phyloP scores from a whole-genome alignment of 1,140 invertebrate species.

The Rhopalosiphum padi region DNA sequence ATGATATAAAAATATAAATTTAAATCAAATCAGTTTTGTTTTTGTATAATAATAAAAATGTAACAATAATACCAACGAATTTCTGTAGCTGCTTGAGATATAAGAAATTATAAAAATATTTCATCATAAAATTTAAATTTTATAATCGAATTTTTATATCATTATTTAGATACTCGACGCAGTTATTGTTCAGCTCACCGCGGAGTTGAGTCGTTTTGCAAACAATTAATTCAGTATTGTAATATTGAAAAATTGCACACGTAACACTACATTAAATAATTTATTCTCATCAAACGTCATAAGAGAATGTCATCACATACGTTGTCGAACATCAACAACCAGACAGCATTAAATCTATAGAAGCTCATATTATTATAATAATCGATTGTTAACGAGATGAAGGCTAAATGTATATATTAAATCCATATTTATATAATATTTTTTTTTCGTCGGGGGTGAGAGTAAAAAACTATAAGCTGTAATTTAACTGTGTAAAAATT shows the following conservation, averaged over 20 bases:
- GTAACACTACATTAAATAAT: too few relatives aligned
- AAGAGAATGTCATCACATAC: neutral
- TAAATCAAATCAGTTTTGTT: too few relatives aligned
- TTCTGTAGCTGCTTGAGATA: too few relatives aligned
- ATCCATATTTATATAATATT: rapidly evolving
- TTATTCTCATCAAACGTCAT: neutral
- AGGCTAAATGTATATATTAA: neutral
- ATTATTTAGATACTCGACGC: neutral
- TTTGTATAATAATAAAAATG: too few relatives aligned
- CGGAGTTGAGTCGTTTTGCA: neutral
- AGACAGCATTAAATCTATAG: neutral
- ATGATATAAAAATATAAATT: too few relatives aligned
- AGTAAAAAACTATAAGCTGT: neutral
- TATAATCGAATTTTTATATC: too few relatives aligned
- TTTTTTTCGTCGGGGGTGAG: neutral
- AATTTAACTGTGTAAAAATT: neutral
- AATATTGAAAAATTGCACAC: neutral
- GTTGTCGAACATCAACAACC: neutral
- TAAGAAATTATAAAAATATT: too few relatives aligned
- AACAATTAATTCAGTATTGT: neutral
- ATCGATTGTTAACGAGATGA: neutral
- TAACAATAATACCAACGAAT: too few relatives aligned
- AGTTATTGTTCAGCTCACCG: neutral
- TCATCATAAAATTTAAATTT: too few relatives aligned
- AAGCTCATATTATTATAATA: neutral